Conservation (phyloP, 37 sponge, comb jelly and placozoan species). For the Haliclona indistincta region DNA sequence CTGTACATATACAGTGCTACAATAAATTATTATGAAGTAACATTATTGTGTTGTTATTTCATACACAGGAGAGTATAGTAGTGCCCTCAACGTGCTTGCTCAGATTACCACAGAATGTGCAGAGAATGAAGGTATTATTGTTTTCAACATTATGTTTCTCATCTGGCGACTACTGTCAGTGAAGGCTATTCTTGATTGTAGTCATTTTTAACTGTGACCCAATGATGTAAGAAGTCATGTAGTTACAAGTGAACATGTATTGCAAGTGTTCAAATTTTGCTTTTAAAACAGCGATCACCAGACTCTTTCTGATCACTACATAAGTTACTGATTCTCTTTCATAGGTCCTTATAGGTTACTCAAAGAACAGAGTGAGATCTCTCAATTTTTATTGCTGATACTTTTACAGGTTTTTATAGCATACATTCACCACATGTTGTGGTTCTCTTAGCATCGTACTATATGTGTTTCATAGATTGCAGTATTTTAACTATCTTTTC, state of each 20-base stretch:
- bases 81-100: slow-evolving; percentile 22
- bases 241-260: too few relatives aligned
- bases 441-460: too few relatives aligned
- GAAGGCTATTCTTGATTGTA: too few relatives aligned
- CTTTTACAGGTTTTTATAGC: slow-evolving; percentile 34
- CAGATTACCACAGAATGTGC: slow-evolving; percentile 28
- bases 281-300: neutral
- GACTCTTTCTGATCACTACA: neutral
- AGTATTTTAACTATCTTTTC: neutral
- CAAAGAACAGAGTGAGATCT: slow-evolving; percentile 12
- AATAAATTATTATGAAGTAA: neutral
- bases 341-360: slow-evolving; percentile 27
- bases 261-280: too few relatives aligned
- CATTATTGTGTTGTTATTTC: neutral
- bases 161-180: too few relatives aligned
- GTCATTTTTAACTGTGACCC: too few relatives aligned
- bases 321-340: neutral
- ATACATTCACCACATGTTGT: too few relatives aligned
- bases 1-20: neutral
- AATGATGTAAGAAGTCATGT: too few relatives aligned
- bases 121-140: slow-evolving; percentile 35
- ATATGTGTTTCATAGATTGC: neutral
- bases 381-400: slow-evolving; percentile 54
- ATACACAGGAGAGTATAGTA: slow-evolving; percentile 48
- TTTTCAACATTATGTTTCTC: neutral